A percentile compares a stretch with the other conserved stretches of the same genome.
Evolutionary conservation across 2,113 vertebrate genomes (phyloP).

Genomic region (Cebus imitator): DNA sequence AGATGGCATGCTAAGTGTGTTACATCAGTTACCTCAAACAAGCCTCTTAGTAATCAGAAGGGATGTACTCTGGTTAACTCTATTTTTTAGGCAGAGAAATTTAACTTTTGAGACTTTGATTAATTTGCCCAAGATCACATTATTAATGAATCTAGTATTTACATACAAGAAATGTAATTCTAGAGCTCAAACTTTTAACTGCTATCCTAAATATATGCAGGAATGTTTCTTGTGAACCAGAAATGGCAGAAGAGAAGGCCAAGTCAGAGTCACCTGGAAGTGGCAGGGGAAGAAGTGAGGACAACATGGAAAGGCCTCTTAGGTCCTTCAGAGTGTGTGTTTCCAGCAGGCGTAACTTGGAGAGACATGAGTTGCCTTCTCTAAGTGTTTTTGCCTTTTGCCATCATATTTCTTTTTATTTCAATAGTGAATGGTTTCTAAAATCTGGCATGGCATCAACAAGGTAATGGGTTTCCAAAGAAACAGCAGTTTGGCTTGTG

Average conservation of each 20-base stretch:
- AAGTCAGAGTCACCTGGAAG: background rate
- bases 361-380: background rate
- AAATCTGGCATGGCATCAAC: background rate
- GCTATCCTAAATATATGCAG: background rate
- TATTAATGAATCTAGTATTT: background rate
- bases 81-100: conserved; percentile 10
- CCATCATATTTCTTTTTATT: background rate
- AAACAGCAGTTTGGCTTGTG: background rate
- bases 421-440: background rate
- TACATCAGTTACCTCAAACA: background rate
- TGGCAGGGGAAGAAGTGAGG: background rate
- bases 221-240: background rate
- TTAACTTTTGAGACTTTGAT: background rate
- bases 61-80: background rate
- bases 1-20: background rate
- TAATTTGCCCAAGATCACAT: background rate
- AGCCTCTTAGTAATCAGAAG: background rate
- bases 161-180: background rate
- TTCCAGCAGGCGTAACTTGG: background rate
- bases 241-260: background rate
- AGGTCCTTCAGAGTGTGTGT: background rate
- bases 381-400: background rate
- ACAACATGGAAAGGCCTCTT: background rate
- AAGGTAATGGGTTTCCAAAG: background rate
- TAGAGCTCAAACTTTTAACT: background rate